Evolutionary conservation across 2,888 invertebrate genomes (phyloP), one percentile per base, ranked within the genome.

Genomic region (Ommatoiulus sabulosus): DNA sequence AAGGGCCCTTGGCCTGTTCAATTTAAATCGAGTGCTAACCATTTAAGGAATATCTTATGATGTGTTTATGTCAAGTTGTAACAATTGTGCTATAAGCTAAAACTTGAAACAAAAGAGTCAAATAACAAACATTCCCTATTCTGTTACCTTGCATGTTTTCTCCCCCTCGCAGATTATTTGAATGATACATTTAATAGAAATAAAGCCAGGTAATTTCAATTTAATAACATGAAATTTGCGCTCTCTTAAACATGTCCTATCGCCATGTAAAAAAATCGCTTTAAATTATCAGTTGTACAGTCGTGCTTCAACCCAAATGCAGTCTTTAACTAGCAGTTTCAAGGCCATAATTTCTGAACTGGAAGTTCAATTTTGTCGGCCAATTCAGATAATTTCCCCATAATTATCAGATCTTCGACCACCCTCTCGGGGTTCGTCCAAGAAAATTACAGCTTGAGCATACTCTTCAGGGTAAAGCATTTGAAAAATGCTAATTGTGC

Each of bases 341-440:
- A 10, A 15, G 35, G 24, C 20, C 24, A 24, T 80, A 80, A 80
- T 80, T 80, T 15, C 80, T 80, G 15, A 35, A 80, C 80, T 80
- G 35, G 35, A 80, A 80, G 80, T 80, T 80, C 80, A 80, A 80
- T 80, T 80, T 80, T 80, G 80, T 80, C 35, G 35, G 35, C 80
- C 80, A 80, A 80, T 80, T 80, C 80, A 35, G 80, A 35, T 80
- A 80, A 80, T 80, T 80, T 80, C 80, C 35, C 80, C 24, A 80
- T 80, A 80, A 80, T 80, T 80, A 80, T 80, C 80, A 35, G 35
- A 80, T 24, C 35, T 80, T 80, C 80, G 80, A 35, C 80, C 80
- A 12, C 10, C 80, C 24, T 80, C 80, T 80, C 35, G 80, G 24
- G 80, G 10, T 35, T 80, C 80, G 35, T 15, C 2, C 35, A 35